Percentiles rank a stretch among this genome's conserved stretches.
Conservation (phyloP, 2,113 vertebrate species). For the Phylloscopus whistleri region DNA sequence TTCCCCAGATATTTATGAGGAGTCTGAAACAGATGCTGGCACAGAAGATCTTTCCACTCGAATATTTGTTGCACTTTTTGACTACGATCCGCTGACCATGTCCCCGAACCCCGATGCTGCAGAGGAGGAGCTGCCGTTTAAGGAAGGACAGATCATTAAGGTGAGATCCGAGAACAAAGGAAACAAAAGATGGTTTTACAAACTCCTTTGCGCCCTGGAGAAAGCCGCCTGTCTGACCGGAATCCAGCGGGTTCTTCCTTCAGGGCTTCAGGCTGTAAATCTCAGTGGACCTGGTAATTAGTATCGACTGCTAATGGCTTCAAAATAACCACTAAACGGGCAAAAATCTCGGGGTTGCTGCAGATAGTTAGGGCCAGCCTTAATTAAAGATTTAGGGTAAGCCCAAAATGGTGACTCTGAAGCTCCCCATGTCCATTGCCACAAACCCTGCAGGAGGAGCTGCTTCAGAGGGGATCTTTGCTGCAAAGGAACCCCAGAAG, state of each 20-base stretch:
- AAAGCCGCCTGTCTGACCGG: background rate
- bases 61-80: constrained; percentile 95
- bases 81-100: constrained; percentile 95
- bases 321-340: background rate
- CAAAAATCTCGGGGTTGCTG: background rate
- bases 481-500: background rate
- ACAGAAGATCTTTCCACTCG: constrained; percentile 81
- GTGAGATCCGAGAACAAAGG: constrained; percentile 46
- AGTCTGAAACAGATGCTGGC: constrained; percentile 82
- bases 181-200: background rate
- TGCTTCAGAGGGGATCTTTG: background rate
- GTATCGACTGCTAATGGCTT: background rate
- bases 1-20: constrained; percentile 88
- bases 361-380: background rate
- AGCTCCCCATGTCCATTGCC: rapidly evolving
- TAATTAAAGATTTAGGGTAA: background rate
- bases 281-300: background rate
- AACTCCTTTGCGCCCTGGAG: background rate
- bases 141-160: constrained; percentile 98
- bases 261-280: background rate
- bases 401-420: background rate
- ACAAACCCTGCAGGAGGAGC: background rate
- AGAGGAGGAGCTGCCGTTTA: constrained; percentile 94
- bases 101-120: constrained; percentile 95
- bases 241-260: background rate